phyloP scores from a whole-genome alignment of 2,888 invertebrate species.

The Ectemnius lituratus region DNA sequence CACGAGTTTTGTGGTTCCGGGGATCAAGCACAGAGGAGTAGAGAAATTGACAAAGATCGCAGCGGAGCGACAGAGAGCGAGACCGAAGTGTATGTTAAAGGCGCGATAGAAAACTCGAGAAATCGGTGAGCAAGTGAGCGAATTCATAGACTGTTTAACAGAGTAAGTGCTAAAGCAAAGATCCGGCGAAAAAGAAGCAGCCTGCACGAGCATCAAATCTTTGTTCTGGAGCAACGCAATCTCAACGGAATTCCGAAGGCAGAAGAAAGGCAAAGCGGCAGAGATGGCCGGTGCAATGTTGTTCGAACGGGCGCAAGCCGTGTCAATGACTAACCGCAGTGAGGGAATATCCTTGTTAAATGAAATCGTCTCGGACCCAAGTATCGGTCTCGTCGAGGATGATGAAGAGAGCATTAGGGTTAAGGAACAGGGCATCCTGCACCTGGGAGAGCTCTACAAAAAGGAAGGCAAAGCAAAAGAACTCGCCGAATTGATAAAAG shows the following conservation, averaged over 20 bases:
- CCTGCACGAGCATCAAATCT: too few species aligned
- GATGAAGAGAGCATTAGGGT: slow-evolving; percentile 94
- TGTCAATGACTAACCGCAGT: slow-evolving; percentile 86
- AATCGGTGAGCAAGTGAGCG: too few species aligned
- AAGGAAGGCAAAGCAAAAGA: slow-evolving; percentile 96
- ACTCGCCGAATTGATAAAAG: slow-evolving; percentile 94
- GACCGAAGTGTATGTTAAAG: slow-evolving; percentile 14
- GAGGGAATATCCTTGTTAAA: slow-evolving; percentile 87
- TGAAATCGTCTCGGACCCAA: slow-evolving; percentile 88
- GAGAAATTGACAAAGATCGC: slow-evolving; percentile 57
- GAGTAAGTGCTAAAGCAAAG: too few species aligned
- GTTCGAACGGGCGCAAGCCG: slow-evolving; percentile 90
- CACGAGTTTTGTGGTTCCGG: slow-evolving; percentile 68
- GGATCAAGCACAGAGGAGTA: slow-evolving; percentile 46
- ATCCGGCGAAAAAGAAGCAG: too few species aligned
- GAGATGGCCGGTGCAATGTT: slow-evolving; percentile 93
- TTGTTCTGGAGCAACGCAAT: neutral
- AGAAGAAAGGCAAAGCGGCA: neutral
- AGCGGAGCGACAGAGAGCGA: slow-evolving; percentile 31
- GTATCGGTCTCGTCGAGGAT: slow-evolving; percentile 86
- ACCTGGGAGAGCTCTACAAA: slow-evolving; percentile 94
- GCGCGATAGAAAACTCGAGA: slow-evolving; percentile 1
- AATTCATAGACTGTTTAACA: too few species aligned
- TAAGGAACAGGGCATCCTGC: slow-evolving; percentile 96
- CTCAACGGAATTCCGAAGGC: neutral